phyloP scores from a whole-genome alignment of 2,888 invertebrate species.

The Cinara cedri region DNA sequence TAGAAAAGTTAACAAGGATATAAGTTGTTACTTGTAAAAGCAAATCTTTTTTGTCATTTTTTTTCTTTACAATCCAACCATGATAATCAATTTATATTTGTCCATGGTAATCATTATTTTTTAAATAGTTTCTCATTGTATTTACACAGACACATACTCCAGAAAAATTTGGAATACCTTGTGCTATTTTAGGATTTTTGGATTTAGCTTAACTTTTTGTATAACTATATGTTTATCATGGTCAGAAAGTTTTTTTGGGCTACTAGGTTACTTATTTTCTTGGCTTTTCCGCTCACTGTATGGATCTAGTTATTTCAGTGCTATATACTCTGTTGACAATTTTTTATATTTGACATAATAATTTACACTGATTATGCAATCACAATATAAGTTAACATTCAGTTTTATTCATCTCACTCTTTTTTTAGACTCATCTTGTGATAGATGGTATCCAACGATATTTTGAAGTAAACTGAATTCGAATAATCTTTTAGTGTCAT shows the following conservation, averaged over 20 bases:
- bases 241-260: too few relatives aligned
- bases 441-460: not conserved
- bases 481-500: not conserved
- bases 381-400: too few relatives aligned
- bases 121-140: too few relatives aligned
- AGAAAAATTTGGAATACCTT: not conserved
- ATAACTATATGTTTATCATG: too few relatives aligned
- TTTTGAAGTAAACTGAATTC: not conserved
- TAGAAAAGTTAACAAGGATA: not conserved
- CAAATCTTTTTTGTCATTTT: not conserved
- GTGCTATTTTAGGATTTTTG: not conserved
- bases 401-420: too few relatives aligned
- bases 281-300: too few relatives aligned
- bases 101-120: too few relatives aligned
- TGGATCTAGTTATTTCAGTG: too few relatives aligned
- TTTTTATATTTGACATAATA: too few relatives aligned
- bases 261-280: too few relatives aligned
- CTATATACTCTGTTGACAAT: too few relatives aligned
- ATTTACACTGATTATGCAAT: too few relatives aligned
- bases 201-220: not conserved
- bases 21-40: not conserved
- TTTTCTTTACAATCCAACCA: not conserved
- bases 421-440: not conserved
- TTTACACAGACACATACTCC: not conserved
- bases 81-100: not conserved